Base-by-base conservation (phyloP, 2,113 vertebrate species). In the Dasypus novemcinctus region DNA sequence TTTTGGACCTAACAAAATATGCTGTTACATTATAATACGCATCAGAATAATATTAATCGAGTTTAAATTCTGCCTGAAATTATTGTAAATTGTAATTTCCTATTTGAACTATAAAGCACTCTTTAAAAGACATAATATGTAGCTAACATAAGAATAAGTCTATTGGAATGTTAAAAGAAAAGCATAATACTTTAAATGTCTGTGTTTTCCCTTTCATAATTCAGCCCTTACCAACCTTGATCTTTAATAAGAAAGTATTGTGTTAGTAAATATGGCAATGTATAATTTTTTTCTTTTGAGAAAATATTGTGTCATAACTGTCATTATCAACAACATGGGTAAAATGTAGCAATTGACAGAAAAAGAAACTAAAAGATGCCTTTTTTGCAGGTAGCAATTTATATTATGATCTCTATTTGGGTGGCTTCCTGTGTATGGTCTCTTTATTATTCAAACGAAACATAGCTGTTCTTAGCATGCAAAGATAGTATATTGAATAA, bases 21-120 rank as follows among this genome's bases (percentile, higher is more conserved):
- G 3, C 8, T 23, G 5, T 83, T 52, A 64, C 36, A 86, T 94
- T 87, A 41, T 87, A 57, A 61, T 63, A 33, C 18, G 72, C 52
- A 5, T 31, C 14, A 20, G 7, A 74, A 33, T 0, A 38, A 11
- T 17, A 5, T 11, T 33, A 33, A 21, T 31, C 5, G 21, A 52
- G 27, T 78, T 95, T 75, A 88, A 94, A 69, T 88, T 79, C 79
- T 88, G 69, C 89, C 38, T 80, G 23, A 68, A 85, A 54, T 84
- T 83, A n/a, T 15, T 84, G 6, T 38, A 74, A 21, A 13, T 74
- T 36, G 6, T 68, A 66, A 88, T 71, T 61, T 83, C 71, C 18
- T 91, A 49, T 83, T 59, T 66, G 57, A 93, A 10, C 46, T 69
- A 8, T n/a, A 61, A 90, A 46, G 23, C 31, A 46, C 9, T 33